phyloP scores from a whole-genome alignment of 2,888 invertebrate species.

The Drosophila dives region DNA sequence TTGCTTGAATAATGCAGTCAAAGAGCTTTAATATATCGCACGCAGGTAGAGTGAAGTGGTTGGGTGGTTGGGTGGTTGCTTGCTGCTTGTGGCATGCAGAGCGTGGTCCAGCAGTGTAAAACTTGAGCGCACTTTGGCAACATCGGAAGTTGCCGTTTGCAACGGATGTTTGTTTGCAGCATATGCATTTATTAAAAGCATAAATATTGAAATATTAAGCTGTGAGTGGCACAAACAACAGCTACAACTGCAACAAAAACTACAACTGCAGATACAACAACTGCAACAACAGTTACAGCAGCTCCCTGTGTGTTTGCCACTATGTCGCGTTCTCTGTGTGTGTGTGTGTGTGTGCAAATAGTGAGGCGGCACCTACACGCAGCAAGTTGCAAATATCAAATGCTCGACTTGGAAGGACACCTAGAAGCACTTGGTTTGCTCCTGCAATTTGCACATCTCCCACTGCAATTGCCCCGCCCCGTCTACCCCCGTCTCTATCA shows the following conservation, averaged over 20 bases:
- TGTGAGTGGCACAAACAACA: constrained; percentile 76
- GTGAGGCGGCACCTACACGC: constrained; percentile 26
- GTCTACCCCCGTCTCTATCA: neutral
- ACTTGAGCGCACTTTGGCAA: constrained; percentile 47
- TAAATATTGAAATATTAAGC: constrained; percentile 80
- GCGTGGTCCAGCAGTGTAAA: constrained; percentile 32
- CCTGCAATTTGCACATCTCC: constrained; percentile 55
- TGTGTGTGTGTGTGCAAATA: constrained; percentile 44
- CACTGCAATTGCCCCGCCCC: neutral
- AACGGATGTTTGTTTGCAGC: constrained; percentile 74
- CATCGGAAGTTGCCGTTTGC: constrained; percentile 60
- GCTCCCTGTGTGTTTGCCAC: neutral
- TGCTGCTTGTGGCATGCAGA: constrained; percentile 20
- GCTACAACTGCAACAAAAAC: constrained; percentile 34
- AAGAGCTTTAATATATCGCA: constrained; percentile 49
- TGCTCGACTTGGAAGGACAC: constrained; percentile 16
- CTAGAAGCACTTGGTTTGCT: constrained; percentile 19
- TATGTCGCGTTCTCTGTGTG: neutral
- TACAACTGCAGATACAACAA: constrained; percentile 64
- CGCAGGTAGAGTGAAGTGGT: neutral
- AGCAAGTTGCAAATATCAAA: constrained; percentile 8
- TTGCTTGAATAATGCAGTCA: constrained; percentile 32
- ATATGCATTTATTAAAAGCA: constrained; percentile 80
- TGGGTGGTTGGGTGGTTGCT: neutral
- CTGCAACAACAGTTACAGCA: constrained; percentile 1